A percentile compares a stretch with the other conserved stretches of the same genome.
Conservation (phyloP, 2,888 invertebrate species). For the Polydrusus tereticollis region DNA sequence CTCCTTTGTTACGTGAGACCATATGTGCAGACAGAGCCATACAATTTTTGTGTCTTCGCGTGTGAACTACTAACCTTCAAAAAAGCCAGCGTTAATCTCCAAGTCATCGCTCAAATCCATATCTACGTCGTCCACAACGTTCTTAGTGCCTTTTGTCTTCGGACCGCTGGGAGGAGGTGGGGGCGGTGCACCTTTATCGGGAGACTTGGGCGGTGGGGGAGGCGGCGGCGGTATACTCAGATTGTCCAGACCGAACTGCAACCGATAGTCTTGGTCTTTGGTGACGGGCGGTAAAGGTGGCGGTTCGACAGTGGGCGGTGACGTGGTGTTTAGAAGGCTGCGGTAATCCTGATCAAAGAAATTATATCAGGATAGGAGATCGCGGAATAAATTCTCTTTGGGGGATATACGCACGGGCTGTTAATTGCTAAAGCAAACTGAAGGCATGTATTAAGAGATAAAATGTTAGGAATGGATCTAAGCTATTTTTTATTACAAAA, state of each 20-base stretch:
- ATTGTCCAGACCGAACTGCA: conserved; percentile 60
- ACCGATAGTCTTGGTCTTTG: conserved; percentile 63
- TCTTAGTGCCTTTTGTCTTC: conserved; percentile 3
- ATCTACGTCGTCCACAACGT: conserved; percentile 85
- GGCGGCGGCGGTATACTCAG: conserved; percentile 67
- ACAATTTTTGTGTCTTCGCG: too few relatives aligned
- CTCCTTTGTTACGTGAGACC: too few relatives aligned
- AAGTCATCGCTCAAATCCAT: conserved; percentile 88
- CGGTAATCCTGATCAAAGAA: conserved; percentile 58
- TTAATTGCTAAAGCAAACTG: too few relatives aligned
- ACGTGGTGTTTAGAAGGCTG: conserved; percentile 1
- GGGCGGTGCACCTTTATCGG: conserved; percentile 30
- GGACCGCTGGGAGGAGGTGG: conserved; percentile 38
- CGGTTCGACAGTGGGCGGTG: neutral
- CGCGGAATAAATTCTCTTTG: too few relatives aligned
- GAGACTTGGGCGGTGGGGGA: conserved; percentile 66
- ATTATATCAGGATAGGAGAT: neutral
- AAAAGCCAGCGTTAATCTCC: conserved; percentile 22
- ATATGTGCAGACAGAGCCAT: too few relatives aligned
- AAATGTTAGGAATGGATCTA: too few relatives aligned
- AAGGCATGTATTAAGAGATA: too few relatives aligned
- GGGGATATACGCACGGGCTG: too few relatives aligned
- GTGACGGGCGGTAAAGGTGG: conserved; percentile 18
- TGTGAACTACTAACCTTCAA: conserved; percentile 36
- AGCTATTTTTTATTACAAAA: too few relatives aligned